Percentiles rank a stretch among this genome's conserved stretches.
Conservation (phyloP, 1,140 invertebrate species). For the Drosophila pallidifrons region DNA sequence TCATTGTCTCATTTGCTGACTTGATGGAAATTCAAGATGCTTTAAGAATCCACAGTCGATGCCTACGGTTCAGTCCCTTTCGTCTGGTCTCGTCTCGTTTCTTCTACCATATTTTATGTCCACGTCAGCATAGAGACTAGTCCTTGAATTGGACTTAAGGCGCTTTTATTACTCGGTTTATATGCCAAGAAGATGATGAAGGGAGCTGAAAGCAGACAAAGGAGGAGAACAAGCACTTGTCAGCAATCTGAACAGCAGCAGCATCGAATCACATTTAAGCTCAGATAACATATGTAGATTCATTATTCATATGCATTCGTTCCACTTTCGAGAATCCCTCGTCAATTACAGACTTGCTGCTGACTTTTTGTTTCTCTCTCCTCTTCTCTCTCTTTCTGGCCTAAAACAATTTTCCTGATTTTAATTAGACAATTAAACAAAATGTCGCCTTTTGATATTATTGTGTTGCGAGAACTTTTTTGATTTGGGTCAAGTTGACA, state of each 20-base stretch:
- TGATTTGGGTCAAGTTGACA: conserved; percentile 70
- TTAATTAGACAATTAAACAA: conserved; percentile 49
- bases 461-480: neutral
- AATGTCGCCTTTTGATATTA: conserved; percentile 34
- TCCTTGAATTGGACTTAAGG: conserved; percentile 23
- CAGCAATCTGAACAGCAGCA: neutral
- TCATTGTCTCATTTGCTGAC: conserved; percentile 19
- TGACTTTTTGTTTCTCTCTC: neutral
- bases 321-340: conserved; percentile 4
- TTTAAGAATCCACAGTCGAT: neutral
- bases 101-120: neutral
- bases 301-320: conserved; percentile 19
- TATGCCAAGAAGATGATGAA: neutral
- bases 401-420: conserved; percentile 15
- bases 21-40: conserved; percentile 34
- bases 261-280: neutral
- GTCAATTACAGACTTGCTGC: conserved; percentile 25
- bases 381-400: neutral
- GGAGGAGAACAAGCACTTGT: neutral
- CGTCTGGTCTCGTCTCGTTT: neutral
- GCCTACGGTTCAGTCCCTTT: neutral
- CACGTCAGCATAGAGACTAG: neutral
- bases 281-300: conserved; percentile 15
- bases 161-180: conserved; percentile 19
- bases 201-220: neutral